Base-by-base conservation (phyloP, 2,888 invertebrate species). In the Meghimatium bilineatum region DNA sequence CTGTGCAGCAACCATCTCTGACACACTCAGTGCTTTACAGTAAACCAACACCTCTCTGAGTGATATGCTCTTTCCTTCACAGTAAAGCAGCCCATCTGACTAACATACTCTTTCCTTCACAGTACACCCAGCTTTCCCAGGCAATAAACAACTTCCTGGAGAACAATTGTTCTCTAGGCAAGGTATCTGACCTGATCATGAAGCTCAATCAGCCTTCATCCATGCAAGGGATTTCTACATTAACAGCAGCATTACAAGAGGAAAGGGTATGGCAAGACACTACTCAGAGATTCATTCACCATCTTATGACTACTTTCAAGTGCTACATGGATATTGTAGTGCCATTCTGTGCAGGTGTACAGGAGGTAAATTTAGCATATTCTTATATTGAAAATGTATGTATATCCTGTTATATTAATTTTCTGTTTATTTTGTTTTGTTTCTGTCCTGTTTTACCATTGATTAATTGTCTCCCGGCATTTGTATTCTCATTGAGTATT, bases 261-360 rank as follows among this genome's bases (percentile, higher is more conserved):
- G 89, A 90, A 82, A 86, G 85, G 80, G 88, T 90, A 49, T 92
- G 92, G 92, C 91, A 90, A 85, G 87, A 78, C 14, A 90, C 90
- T 0, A 82, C 89, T 2, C 86, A 88, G 60, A 87, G 89, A 67
- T 91, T 92, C 85, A 69, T 90, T 29, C 82, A 85, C 20, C 87
- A 85, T 44, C 81, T 94, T 38, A 84, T 90, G 17, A 77, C 78
- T 26, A 89, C 91, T 49, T 94, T 92, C 85, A 90, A 95, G 3
- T 95, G 95, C n/a, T 97, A 97, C 91, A 96, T 96, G 0, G 98
- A 98, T 92, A 94, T 98, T 80, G 95, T 96, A 0, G 95, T 95
- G 85, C 97, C 97, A 0, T 93, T 97, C 32, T 94, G 96, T 77
- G 94, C 95, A 82, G 96, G 66, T 44, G 38, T 78, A 38, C 67